These are phyloP conservation scores for Scytalopus superciliaris DNA, from an alignment of 2,113 vertebrate genomes.

Conservation along the genomic window DNA sequence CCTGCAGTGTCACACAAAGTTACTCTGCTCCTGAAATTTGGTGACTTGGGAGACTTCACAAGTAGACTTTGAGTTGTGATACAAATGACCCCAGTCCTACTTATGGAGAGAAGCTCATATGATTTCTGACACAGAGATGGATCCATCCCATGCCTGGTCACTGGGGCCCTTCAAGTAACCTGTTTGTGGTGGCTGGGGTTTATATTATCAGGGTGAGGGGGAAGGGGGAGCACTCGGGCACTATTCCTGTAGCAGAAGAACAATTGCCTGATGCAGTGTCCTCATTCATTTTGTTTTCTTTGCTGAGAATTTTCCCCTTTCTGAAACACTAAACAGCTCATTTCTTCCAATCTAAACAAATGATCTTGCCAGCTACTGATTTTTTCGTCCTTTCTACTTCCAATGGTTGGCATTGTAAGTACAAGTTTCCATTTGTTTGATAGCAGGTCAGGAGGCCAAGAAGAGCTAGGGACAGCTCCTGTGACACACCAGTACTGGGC, in stretches of 20 bases:
- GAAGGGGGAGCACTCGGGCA: background rate
- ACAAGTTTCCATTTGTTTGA: background rate
- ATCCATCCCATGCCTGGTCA: background rate
- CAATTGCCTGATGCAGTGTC: background rate
- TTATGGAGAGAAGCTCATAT: background rate
- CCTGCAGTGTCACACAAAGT: background rate
- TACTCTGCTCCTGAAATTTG: background rate
- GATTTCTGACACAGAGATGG: background rate
- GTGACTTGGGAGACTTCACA: background rate
- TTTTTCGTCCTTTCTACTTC: background rate
- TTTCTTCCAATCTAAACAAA: constrained; percentile 40
- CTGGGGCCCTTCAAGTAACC: background rate
- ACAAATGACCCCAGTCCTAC: background rate
- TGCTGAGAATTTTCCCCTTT: background rate
- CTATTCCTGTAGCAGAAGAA: background rate
- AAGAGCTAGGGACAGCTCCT: background rate
- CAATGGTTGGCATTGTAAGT: background rate
- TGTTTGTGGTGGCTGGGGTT: background rate
- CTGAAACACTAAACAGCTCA: background rate
- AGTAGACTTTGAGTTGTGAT: background rate
- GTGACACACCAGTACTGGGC: background rate
- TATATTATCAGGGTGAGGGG: accelerated
- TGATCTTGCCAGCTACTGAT: background rate
- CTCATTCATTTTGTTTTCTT: background rate
- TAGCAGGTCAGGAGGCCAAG: constrained; percentile 3